Evolutionary conservation across 2,888 invertebrate species (phyloP).

Genomic region (Baccha elongata): DNA sequence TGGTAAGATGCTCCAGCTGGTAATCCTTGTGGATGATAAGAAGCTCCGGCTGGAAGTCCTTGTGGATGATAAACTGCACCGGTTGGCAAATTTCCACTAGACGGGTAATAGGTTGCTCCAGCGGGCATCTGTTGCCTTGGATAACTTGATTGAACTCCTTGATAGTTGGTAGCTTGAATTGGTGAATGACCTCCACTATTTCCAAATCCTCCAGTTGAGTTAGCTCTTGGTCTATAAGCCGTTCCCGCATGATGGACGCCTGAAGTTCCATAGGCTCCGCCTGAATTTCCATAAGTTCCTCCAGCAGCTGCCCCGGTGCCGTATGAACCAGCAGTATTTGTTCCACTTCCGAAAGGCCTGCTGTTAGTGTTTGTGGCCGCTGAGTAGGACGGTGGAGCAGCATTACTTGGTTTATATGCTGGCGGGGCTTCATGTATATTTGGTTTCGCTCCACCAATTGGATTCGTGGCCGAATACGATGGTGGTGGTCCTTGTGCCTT

Average conservation of each 20-base stretch:
- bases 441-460: slow-evolving; percentile 79
- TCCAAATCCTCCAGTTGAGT: slow-evolving; percentile 56
- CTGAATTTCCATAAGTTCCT: slow-evolving; percentile 14
- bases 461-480: slow-evolving; percentile 79
- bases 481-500: slow-evolving; percentile 80
- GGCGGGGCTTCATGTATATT: slow-evolving; percentile 80
- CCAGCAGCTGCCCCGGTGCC: slow-evolving; percentile 37
- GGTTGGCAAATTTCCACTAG: slow-evolving; percentile 19
- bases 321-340: slow-evolving; percentile 19
- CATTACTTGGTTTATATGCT: slow-evolving; percentile 78
- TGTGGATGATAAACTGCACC: slow-evolving; percentile 76
- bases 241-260: slow-evolving; percentile 45
- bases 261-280: slow-evolving; percentile 18
- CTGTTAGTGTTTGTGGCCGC: slow-evolving; percentile 74
- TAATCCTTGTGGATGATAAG: slow-evolving; percentile 75
- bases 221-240: slow-evolving; percentile 53
- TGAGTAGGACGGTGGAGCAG: slow-evolving; percentile 78
- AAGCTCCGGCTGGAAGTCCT: slow-evolving; percentile 77
- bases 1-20: slow-evolving; percentile 78
- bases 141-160: slow-evolving; percentile 78
- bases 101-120: not conserved
- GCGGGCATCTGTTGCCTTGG: slow-evolving; percentile 74
- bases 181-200: slow-evolving; percentile 75
- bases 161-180: slow-evolving; percentile 77
- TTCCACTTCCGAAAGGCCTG: slow-evolving; percentile 54